Conservation (phyloP, 2,113 vertebrate species). For the Loxodonta africana region DNA sequence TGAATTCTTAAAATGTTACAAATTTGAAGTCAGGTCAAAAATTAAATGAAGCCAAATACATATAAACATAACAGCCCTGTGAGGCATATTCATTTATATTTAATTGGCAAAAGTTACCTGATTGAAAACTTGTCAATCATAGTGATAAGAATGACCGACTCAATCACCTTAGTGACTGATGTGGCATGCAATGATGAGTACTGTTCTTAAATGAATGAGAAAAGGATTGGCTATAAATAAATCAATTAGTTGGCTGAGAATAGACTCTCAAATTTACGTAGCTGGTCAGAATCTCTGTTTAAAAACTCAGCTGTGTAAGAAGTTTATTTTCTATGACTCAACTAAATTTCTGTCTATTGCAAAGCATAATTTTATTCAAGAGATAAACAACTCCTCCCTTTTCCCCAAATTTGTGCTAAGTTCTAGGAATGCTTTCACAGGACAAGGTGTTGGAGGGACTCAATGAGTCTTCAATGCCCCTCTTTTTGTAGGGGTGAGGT, state of each 20-base stretch:
- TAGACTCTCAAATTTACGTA: background rate
- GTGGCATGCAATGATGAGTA: background rate
- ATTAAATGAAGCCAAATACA: conserved; percentile 62
- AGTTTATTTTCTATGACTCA: conserved; percentile 10
- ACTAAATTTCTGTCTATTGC: conserved; percentile 1
- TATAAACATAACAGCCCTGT: background rate
- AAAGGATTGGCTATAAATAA: background rate
- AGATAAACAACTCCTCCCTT: background rate
- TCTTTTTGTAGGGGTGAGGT: background rate
- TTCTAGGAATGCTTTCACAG: background rate
- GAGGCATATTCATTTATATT: background rate
- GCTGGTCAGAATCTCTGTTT: background rate
- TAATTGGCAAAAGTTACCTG: conserved; percentile 59
- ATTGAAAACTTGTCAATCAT: conserved; percentile 62
- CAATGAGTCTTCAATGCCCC: background rate
- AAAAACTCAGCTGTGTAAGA: background rate
- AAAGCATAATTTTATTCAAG: conserved; percentile 25
- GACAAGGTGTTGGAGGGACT: background rate
- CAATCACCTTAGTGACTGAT: background rate
- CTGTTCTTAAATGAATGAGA: background rate
- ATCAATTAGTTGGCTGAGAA: background rate
- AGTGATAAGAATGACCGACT: background rate
- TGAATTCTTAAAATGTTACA: conserved; percentile 57
- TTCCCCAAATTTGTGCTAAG: background rate
- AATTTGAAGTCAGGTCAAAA: conserved; percentile 58